Base-by-base conservation (phyloP, 2,113 vertebrate species). In the Solenodon paradoxus region DNA sequence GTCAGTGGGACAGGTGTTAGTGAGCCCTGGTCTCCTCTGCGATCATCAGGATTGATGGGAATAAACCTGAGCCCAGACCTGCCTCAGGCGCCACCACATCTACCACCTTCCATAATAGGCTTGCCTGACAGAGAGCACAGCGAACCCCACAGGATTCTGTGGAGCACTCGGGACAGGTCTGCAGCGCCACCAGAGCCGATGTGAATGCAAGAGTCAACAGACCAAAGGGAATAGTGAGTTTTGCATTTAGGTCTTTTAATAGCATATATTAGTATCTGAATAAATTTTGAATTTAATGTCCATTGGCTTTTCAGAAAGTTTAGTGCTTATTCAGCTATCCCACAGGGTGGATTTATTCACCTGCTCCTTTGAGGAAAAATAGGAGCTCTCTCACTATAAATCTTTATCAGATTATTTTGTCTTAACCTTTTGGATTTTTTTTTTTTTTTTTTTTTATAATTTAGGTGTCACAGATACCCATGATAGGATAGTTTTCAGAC, bases 401-500 rank as follows among this genome's bases (percentile, higher is more conserved):
- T 32, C 83, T 92, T 77, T 45, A 32, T 90, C 57, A 57, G 17
- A 69, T 57, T 71, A 19, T 87, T 92, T 59, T 68, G 69, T 53
- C 82, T 83, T 95, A 89, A 92, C 90, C 95, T 88, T 81, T 90
- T 74, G 28, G 49, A 92, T 84, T 94, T 94, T 63, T 20, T 94
- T 94, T 63, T 20, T n/a, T n/a, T n/a, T n/a, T n/a, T n/a, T n/a
- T n/a, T n/a, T n/a, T 81, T 64, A 92, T 94, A 92, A 85, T 96
- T 95, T 81, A 96, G 69, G 96, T 96, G 81, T 94, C 94, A 92
- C 74, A 68, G 55, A 87, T 88, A 92, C 26, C 53, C 74, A 51
- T 42, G 89, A 71, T 79, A 71, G 8, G 22, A 85, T 85, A 40
- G 69, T 92, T 97, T 95, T 95, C 95, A 97, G 95, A 96, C 92